A percentile compares a stretch with the other conserved stretches of the same genome.
These are phyloP conservation scores for Coenonympha glycerion DNA, from an alignment of 2,888 invertebrate genomes.

Conservation along the genomic window DNA sequence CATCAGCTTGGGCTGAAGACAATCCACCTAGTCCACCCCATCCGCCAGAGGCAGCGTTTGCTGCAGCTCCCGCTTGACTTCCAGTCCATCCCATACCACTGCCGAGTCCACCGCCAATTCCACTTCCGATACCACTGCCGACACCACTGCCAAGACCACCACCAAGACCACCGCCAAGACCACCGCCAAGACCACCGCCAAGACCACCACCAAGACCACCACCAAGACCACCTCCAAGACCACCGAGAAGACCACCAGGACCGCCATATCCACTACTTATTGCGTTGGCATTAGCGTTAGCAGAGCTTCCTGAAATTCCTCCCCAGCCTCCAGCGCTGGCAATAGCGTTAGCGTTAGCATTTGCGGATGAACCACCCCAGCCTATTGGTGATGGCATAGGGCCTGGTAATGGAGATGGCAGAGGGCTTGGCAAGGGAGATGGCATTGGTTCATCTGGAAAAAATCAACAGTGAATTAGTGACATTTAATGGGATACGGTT, in stretches of 20 bases:
- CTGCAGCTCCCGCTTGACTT: constrained; percentile 26
- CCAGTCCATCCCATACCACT: constrained; percentile 17
- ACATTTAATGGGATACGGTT: too few species aligned
- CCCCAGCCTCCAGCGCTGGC: too few species aligned
- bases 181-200: constrained; percentile 15
- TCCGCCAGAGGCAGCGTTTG: constrained; percentile 17
- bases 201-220: constrained; percentile 7
- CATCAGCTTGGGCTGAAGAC: constrained; percentile 26
- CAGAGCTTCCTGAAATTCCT: constrained; percentile 15
- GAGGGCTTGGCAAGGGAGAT: background rate
- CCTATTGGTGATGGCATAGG: background rate
- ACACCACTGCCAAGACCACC: background rate
- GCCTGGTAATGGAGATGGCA: background rate
- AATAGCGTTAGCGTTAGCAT: constrained; percentile 21
- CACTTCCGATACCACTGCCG: constrained; percentile 12
- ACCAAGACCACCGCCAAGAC: constrained; percentile 16
- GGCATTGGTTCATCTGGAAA: background rate
- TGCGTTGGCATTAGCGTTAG: constrained; percentile 26
- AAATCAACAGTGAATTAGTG: background rate
- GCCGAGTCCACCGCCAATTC: constrained; percentile 15
- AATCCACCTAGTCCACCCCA: constrained; percentile 15
- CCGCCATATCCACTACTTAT: constrained; percentile 15
- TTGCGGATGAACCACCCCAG: constrained; percentile 18
- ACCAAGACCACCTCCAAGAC: constrained; percentile 10
- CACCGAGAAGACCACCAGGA: constrained; percentile 6